Evolutionary conservation across 2,797 vertebrate genomes (phyloP), one percentile per base, ranked within the genome.

Genomic region (Xiphorhynchus erythropygius): DNA sequence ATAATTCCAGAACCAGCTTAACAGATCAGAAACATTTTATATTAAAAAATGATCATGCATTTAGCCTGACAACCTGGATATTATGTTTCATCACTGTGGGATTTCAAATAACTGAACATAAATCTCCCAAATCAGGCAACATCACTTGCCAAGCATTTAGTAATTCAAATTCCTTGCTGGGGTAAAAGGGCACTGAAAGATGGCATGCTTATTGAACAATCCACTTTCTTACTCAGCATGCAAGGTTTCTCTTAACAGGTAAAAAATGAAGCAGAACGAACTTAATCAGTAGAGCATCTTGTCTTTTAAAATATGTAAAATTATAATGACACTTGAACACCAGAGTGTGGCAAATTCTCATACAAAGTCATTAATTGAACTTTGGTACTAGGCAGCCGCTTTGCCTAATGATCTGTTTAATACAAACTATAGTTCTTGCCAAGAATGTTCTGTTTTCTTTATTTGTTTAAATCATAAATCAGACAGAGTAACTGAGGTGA

Each of bases 381-480:
- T 96, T 96, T 42, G 12, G 63, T 87, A 79, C 84, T 71, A 76
- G 79, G 50, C 47, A 94, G 39, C 18, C 7, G 7, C 74, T 44
- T 96, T 94, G 90, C 83, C 87, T 96, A 91, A 89, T 89, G 78
- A 90, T 67, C 62, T 91, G 41, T 59, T 94, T 74, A 84, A 94
- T 86, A 87, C n/a, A 97, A 97, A 95, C 92, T 88, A 77, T 27
- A 85, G 60, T 59, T 90, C 89, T 93, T 95, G 70, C 90, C 60
- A 87, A 94, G 70, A 89, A 89, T 5, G 5, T 52, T 89, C 41
- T 53, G 35, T 76, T 94, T 91, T 80, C 25, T 81, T 94, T 65
- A 75, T 68, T 71, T 87, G 76, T 96, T 97, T 95, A 95, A 90
- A 91, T 94, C 69, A 76, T 78, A 96, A 90, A 89, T 96, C 95